Conservation (phyloP, 2,113 vertebrate species). For the Holacanthus passer region DNA sequence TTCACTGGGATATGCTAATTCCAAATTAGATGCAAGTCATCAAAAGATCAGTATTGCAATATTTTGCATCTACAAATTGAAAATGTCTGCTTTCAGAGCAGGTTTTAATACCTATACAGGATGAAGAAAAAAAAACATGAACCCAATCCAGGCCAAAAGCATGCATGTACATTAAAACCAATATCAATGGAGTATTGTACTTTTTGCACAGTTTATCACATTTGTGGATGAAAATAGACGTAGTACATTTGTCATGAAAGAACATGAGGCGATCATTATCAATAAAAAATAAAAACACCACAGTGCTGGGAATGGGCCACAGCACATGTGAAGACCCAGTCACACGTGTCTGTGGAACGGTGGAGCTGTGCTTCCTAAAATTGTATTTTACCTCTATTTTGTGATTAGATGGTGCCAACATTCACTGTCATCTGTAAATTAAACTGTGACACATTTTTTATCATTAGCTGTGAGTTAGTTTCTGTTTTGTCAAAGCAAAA, state of each 20-base stretch:
- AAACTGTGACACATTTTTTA: constrained; percentile 11
- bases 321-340: neutral
- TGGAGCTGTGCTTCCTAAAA: neutral
- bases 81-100: constrained; percentile 78
- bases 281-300: neutral
- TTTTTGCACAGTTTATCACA: constrained; percentile 23
- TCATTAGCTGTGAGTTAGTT: constrained; percentile 3
- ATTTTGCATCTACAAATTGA: constrained; percentile 83
- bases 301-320: neutral
- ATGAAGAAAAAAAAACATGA: constrained; percentile 40
- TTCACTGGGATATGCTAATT: constrained; percentile 86
- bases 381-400: neutral
- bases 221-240: neutral
- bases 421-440: constrained; percentile 1
- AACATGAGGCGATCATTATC: constrained; percentile 5
- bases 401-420: neutral
- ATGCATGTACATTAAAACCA: constrained; percentile 37
- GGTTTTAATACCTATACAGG: constrained; percentile 70
- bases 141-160: constrained; percentile 15
- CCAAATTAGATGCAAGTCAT: constrained; percentile 85
- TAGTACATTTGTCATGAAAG: neutral
- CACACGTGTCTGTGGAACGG: neutral
- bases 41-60: constrained; percentile 84
- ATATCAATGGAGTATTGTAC: constrained; percentile 15
- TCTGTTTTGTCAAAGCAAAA: too few relatives aligned